Evolutionary conservation across 53 echinoderm and acorn worm species (phyloP).

Genomic region (Arbacia lixula): DNA sequence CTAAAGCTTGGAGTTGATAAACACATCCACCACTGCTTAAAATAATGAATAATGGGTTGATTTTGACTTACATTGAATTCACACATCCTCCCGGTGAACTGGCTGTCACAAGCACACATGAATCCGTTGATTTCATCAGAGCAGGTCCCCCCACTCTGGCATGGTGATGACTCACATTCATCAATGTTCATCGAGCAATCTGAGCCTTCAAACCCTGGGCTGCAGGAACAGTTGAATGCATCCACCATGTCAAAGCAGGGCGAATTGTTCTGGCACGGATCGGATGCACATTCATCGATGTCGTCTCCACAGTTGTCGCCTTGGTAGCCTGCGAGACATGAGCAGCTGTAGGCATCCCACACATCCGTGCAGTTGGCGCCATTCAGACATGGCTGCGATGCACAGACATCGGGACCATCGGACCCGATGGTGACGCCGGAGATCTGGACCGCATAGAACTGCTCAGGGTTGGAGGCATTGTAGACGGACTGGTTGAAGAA

Average conservation of each 20-base stretch:
- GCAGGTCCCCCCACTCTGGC: slow-evolving; percentile 71
- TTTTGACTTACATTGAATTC: slow-evolving; percentile 84
- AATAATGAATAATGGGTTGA: no score
- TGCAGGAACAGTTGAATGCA: slow-evolving; percentile 77
- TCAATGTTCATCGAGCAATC: slow-evolving; percentile 76
- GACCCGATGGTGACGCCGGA: slow-evolving; percentile 60
- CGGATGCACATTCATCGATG: slow-evolving; percentile 78
- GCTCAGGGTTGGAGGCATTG: slow-evolving; percentile 70
- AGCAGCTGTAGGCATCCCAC: slow-evolving; percentile 77
- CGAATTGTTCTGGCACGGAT: slow-evolving; percentile 68
- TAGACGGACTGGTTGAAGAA: slow-evolving; percentile 63
- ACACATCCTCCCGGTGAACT: slow-evolving; percentile 83
- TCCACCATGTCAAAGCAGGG: slow-evolving; percentile 73
- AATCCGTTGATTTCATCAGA: slow-evolving; percentile 62
- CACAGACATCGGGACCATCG: slow-evolving; percentile 64
- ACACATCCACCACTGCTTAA: no score
- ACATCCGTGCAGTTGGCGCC: slow-evolving; percentile 71
- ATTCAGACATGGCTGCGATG: slow-evolving; percentile 61
- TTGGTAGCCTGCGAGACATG: slow-evolving; percentile 68
- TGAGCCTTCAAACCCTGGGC: slow-evolving; percentile 72
- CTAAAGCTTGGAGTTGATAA: no score
- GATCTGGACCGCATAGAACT: slow-evolving; percentile 61
- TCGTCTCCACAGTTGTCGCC: slow-evolving; percentile 70
- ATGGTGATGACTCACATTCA: slow-evolving; percentile 77
- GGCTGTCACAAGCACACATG: slow-evolving; percentile 73